Conservation (phyloP, 2,888 invertebrate species). For the Lissonota sp. region DNA sequence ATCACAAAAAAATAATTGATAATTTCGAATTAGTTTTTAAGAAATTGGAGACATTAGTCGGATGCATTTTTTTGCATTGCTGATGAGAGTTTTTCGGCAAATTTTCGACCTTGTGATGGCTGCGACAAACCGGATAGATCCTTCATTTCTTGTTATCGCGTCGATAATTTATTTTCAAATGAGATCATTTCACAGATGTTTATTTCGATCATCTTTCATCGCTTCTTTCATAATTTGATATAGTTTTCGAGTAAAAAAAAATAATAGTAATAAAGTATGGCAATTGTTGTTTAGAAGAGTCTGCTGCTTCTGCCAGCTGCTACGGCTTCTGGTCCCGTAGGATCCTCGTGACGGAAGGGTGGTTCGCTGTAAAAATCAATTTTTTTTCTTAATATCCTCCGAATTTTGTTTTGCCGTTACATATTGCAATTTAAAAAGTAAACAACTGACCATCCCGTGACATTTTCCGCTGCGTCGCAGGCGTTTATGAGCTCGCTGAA, state of each 20-base stretch:
- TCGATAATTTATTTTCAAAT: slow-evolving; percentile 46
- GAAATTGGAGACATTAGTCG: no score
- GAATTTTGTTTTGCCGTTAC: background rate
- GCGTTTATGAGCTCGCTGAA: slow-evolving; percentile 90
- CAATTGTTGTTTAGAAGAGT: slow-evolving; percentile 55
- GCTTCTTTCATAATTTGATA: background rate
- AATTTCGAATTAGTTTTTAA: no score
- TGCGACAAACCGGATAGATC: no score
- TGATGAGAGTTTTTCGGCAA: no score
- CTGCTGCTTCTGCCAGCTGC: slow-evolving; percentile 52
- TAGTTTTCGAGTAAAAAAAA: no score
- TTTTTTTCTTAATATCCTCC: background rate
- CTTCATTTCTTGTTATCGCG: background rate
- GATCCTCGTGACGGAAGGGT: slow-evolving; percentile 56
- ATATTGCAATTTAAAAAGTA: background rate
- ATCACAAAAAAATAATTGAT: no score
- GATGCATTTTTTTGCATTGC: no score
- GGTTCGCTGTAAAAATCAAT: slow-evolving; percentile 56
- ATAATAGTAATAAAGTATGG: no score
- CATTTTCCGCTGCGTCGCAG: slow-evolving; percentile 92
- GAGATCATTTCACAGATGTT: slow-evolving; percentile 16
- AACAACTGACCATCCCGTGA: slow-evolving; percentile 87
- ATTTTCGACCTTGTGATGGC: no score
- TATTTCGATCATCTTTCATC: slow-evolving; percentile 1
- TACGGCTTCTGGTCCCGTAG: slow-evolving; percentile 51